Evolutionary conservation across 2,797 vertebrate genomes (phyloP).

Genomic region (Falco peregrinus): DNA sequence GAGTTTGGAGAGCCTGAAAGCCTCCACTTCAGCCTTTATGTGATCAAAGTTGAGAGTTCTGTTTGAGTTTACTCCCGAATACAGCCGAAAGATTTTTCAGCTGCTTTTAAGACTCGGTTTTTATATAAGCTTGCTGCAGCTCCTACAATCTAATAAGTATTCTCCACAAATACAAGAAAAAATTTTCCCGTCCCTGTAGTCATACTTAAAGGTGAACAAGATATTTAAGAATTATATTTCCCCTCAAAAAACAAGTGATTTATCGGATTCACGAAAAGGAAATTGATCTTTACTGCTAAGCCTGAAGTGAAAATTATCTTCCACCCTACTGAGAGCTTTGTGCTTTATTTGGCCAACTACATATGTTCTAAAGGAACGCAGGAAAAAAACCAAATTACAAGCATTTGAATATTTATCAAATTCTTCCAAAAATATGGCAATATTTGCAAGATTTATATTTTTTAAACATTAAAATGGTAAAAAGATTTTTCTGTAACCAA

Average conservation of each 20-base stretch:
- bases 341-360: not conserved
- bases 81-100: not conserved
- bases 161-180: not conserved
- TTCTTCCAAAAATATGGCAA: not conserved
- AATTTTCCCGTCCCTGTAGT: not conserved
- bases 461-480: not conserved
- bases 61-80: not conserved
- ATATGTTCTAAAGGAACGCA: not conserved
- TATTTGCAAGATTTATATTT: not conserved
- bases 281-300: not conserved
- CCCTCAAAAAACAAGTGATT: not conserved
- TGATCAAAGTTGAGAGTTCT: not conserved
- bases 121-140: not conserved
- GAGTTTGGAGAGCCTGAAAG: not conserved
- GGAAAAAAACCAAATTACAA: not conserved
- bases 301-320: slow-evolving; percentile 8
- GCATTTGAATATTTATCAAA: not conserved
- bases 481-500: not conserved
- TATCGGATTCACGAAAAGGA: slow-evolving; percentile 3
- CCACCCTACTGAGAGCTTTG: not conserved
- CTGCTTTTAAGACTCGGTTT: not conserved
- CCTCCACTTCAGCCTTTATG: slow-evolving; percentile 1
- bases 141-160: not conserved
- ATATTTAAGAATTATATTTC: not conserved
- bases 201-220: not conserved